Evolutionary conservation across 2,888 invertebrate genomes (phyloP).

Genomic region (Colostygia pectinataria): DNA sequence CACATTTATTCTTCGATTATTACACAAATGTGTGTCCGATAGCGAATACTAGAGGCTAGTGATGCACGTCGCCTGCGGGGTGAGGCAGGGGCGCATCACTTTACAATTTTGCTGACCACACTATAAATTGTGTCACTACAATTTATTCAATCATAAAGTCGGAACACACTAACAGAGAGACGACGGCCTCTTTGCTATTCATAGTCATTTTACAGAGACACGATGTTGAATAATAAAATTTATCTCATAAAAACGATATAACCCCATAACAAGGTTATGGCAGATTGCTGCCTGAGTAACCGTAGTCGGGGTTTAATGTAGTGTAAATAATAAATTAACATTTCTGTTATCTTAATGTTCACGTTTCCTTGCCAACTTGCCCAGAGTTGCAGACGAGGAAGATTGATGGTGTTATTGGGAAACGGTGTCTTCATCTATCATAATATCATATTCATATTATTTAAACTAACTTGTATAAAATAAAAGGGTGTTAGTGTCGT

Average conservation of each 20-base stretch:
- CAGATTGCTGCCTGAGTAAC: constrained; percentile 30
- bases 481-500: no score
- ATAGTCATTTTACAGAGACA: constrained; percentile 17
- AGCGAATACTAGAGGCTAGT: no score
- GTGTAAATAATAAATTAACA: constrained; percentile 74
- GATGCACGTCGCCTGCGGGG: no score
- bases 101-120: no score
- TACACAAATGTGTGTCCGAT: no score
- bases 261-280: constrained; percentile 27
- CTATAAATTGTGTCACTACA: no score
- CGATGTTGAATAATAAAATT: constrained; percentile 14
- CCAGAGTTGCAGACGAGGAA: constrained; percentile 12
- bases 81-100: no score
- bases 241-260: constrained; percentile 26
- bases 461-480: no score
- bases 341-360: constrained; percentile 67
- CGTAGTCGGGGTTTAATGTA: constrained; percentile 57
- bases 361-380: constrained; percentile 54
- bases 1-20: no score
- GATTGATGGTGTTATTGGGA: constrained; percentile 18
- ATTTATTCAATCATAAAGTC: not conserved
- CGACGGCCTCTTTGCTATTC: constrained; percentile 6
- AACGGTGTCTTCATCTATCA: constrained; percentile 12
- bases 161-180: not conserved
- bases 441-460: no score